Evolutionary conservation across 2,113 vertebrate genomes (phyloP).

Genomic region (Tetrao urogallus): DNA sequence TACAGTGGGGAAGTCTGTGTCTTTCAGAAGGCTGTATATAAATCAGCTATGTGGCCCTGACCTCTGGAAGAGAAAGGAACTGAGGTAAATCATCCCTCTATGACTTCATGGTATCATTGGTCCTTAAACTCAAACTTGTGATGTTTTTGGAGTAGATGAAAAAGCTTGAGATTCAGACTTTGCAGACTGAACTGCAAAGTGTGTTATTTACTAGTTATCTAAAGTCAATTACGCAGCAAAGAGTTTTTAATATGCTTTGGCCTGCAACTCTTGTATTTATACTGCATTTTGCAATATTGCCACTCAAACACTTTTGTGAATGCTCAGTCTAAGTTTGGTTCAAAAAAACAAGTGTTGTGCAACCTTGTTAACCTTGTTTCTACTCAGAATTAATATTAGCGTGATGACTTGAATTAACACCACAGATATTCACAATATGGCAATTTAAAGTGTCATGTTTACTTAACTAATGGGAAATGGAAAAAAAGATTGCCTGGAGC

Average conservation of each 20-base stretch:
- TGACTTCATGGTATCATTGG: fast-evolving
- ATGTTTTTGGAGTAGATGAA: not conserved
- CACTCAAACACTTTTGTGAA: not conserved
- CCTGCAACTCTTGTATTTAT: not conserved
- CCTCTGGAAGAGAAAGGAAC: not conserved
- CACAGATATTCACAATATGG: conserved; percentile 32
- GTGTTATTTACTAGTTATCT: not conserved
- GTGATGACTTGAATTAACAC: conserved; percentile 23
- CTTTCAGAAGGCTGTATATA: too few species aligned
- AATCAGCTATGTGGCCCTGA: not conserved
- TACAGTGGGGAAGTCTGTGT: too few species aligned
- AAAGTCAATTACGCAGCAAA: not conserved
- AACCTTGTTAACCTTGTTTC: conserved; percentile 43
- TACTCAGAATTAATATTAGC: conserved; percentile 41
- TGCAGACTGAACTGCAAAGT: not conserved
- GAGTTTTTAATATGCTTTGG: not conserved
- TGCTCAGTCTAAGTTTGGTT: not conserved
- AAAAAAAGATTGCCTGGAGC: conserved; percentile 44
- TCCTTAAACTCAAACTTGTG: not conserved
- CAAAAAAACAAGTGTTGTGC: not conserved
- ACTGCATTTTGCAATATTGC: not conserved
- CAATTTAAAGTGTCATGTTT: conserved; percentile 50
- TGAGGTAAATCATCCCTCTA: fast-evolving
- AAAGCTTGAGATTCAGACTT: not conserved
- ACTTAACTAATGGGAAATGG: conserved; percentile 22